phyloP scores from a whole-genome alignment of 2,797 vertebrate genomes.

The Scolopax rusticola region DNA sequence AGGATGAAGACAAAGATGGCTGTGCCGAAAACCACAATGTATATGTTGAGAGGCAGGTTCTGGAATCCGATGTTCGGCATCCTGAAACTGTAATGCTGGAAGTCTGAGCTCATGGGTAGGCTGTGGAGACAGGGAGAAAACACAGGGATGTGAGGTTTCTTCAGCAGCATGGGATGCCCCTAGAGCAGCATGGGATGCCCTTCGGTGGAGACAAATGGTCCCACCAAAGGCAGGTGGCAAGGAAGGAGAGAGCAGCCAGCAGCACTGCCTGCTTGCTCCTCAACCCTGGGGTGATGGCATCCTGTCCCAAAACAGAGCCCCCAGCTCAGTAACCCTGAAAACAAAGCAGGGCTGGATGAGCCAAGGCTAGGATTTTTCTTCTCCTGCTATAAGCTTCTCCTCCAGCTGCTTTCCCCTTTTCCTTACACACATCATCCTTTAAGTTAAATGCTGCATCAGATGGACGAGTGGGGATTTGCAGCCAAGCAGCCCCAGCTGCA shows the following conservation, averaged over 20 bases:
- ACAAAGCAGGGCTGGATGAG: neutral
- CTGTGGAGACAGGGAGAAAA: slow-evolving; percentile 71
- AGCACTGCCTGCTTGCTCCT: neutral
- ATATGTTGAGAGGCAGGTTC: slow-evolving; percentile 99
- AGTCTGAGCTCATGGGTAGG: slow-evolving; percentile 96
- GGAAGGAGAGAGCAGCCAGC: neutral
- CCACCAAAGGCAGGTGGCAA: neutral
- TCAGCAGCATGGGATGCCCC: neutral
- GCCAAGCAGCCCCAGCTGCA: neutral
- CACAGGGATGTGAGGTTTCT: neutral
- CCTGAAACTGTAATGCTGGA: slow-evolving; percentile 97
- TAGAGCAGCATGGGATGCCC: neutral
- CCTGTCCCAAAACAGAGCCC: neutral
- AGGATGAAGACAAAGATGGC: slow-evolving; percentile 99
- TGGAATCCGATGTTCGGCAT: slow-evolving; percentile 99
- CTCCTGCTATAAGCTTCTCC: neutral
- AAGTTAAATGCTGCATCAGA: neutral
- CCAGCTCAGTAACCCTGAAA: neutral
- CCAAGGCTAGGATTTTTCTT: neutral
- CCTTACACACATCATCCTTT: neutral
- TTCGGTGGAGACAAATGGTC: accelerated
- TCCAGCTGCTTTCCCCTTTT: neutral
- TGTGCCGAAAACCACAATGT: slow-evolving; percentile 98
- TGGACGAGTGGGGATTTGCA: accelerated
- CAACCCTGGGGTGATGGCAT: accelerated